phyloP scores from a whole-genome alignment of 2,888 invertebrate genomes.

The Schizaphis graminum region DNA sequence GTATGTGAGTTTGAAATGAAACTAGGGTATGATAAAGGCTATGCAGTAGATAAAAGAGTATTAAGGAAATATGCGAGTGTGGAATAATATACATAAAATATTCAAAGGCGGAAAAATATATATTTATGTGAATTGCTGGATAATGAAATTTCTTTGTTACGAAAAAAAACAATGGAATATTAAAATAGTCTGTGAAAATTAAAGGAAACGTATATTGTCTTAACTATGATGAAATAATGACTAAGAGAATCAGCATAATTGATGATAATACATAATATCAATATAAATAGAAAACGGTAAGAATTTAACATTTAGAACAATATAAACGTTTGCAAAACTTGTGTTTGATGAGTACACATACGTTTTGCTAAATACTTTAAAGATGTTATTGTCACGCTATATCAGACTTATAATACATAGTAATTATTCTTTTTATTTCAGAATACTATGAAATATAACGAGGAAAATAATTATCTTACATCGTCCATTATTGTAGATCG shows the following conservation, averaged over 20 bases:
- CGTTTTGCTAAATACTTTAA: background rate
- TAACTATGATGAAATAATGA: background rate
- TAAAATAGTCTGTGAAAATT: conserved; percentile 4
- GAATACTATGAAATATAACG: background rate
- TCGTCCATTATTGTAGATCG: background rate
- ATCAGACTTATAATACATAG: background rate
- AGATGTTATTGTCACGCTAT: background rate
- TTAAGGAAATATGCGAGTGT: conserved; percentile 26
- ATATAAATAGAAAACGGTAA: background rate
- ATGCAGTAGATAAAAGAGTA: background rate
- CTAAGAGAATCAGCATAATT: background rate
- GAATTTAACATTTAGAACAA: background rate
- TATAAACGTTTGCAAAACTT: background rate
- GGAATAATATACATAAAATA: conserved; percentile 35
- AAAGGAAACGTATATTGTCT: background rate
- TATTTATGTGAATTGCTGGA: conserved; percentile 14
- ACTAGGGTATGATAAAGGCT: conserved; percentile 1
- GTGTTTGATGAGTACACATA: background rate
- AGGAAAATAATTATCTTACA: background rate
- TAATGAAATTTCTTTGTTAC: conserved; percentile 37
- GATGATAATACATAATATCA: background rate
- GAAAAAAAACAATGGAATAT: background rate
- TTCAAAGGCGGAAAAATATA: conserved; percentile 27
- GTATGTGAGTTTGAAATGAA: conserved; percentile 1
- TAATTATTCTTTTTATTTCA: background rate